Base-by-base conservation (phyloP, 2,888 invertebrate genomes). In the Troglohyphantes excavatus region DNA sequence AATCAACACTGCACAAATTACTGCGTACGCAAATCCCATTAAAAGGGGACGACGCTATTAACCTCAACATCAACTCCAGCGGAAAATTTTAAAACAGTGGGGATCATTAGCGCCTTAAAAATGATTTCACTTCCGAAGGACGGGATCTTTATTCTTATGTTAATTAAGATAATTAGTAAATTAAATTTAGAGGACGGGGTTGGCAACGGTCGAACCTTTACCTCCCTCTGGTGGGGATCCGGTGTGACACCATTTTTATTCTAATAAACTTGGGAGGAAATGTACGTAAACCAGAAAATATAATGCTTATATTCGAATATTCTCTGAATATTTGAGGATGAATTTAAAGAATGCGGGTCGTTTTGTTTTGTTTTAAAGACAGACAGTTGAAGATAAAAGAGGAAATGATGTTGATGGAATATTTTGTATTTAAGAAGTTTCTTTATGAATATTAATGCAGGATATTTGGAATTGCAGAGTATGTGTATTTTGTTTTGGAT, bases 121-220 rank as follows among this genome's bases (percentile, higher is more conserved):
- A 78, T 63, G 23, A 65, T 46, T 72, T 46, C 53, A 46, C 27
- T 72, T 43, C 27, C 27, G 63, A 43, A 39, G 63, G 72, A 26
- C 46, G 72, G 17, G 39, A 72, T 33, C 46, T 13, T 46, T 27
- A 61, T 75, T 75, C 65, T 23, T 63, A 78, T 78, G 78, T 39
- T 63, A 78, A 78, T 78, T 63, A 78, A 65, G 43, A 39, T 78
- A 78, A 78, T 78, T 78, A 78, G 63, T 26, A 65, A 78, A 78
- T 78, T 63, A 78, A 78, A 65, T 72, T 78, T 23, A 39, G 19
- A 46, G 33, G 39, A 46, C 72, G 26, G 46, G 17, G 72, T 19
- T 53, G 72, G 17, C 11, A 46, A 46, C 17, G 46, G 3, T 9
- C 53, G n/a, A 53, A 17, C 53, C 13, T 53, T n/a, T 53, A 13